Evolutionary conservation across 2,797 vertebrate species (phyloP).

Genomic region (Heteromormyrus szaboi): DNA sequence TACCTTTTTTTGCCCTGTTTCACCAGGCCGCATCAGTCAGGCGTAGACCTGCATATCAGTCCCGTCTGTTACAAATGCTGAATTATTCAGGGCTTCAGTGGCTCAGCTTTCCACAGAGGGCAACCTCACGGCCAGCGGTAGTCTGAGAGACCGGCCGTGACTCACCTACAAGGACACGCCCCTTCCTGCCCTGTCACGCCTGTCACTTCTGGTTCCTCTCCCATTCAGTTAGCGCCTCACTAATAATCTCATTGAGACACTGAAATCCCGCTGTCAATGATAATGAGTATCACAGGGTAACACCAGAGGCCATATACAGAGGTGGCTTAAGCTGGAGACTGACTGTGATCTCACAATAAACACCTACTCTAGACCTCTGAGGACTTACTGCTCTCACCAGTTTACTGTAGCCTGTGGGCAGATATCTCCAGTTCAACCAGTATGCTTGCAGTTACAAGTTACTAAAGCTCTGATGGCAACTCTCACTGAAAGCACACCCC

Average conservation of each 20-base stretch:
- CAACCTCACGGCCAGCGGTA: constrained; percentile 37
- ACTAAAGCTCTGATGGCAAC: neutral
- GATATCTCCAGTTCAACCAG: neutral
- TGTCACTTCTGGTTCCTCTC: neutral
- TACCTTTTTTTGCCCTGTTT: constrained; percentile 55
- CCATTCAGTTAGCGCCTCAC: neutral
- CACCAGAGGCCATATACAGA: neutral
- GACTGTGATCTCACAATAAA: neutral
- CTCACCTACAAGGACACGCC: constrained; percentile 1
- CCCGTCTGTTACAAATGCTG: constrained; percentile 70
- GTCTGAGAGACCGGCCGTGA: neutral
- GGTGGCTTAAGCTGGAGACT: neutral
- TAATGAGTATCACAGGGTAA: neutral
- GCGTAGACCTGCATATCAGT: constrained; percentile 41
- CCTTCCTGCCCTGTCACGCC: neutral
- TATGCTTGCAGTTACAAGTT: neutral
- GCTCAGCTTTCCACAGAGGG: constrained; percentile 65
- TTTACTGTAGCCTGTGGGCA: constrained; percentile 4
- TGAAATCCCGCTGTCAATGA: neutral
- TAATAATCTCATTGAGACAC: neutral
- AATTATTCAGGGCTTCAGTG: constrained; percentile 65
- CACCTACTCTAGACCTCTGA: neutral
- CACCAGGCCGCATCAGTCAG: constrained; percentile 52
- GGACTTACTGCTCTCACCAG: neutral
- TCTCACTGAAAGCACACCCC: neutral